Conservation (phyloP, 2,888 invertebrate species). For the Anthophora plumipes region DNA sequence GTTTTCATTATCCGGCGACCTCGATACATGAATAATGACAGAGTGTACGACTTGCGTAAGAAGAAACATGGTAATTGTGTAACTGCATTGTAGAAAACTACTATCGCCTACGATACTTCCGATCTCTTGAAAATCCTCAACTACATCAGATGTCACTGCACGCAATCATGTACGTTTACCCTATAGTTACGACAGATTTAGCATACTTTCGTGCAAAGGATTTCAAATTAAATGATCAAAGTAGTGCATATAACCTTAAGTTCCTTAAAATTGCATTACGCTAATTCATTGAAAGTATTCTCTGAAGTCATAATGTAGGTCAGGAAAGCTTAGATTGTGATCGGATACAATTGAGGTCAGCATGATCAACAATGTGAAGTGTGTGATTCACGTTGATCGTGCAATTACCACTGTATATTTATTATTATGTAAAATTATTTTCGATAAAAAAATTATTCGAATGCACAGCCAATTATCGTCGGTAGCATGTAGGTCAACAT, state of each 20-base stretch:
- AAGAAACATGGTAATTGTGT: conserved; percentile 59
- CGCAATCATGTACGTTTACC: conserved; percentile 13
- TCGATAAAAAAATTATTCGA: background rate
- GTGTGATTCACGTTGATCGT: background rate
- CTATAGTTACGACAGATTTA: background rate
- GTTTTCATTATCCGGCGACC: conserved; percentile 68
- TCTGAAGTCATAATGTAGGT: too few species aligned
- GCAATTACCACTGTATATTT: background rate
- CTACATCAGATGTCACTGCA: background rate
- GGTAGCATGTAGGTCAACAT: conserved; percentile 1
- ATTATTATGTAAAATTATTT: background rate
- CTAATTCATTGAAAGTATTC: too few species aligned
- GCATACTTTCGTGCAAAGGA: background rate
- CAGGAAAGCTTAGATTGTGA: too few species aligned
- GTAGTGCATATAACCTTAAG: background rate
- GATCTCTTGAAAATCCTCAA: conserved; percentile 32
- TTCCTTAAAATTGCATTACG: too few species aligned
- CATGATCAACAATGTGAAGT: background rate
- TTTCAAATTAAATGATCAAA: background rate
- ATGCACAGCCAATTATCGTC: background rate
- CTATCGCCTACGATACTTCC: conserved; percentile 54
- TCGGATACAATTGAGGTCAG: too few species aligned
- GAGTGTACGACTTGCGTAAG: conserved; percentile 61
- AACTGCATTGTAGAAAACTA: conserved; percentile 48
- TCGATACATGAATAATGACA: conserved; percentile 70